Conservation (phyloP, 2,797 vertebrate genomes). For the Lepilemur septentrionalis region DNA sequence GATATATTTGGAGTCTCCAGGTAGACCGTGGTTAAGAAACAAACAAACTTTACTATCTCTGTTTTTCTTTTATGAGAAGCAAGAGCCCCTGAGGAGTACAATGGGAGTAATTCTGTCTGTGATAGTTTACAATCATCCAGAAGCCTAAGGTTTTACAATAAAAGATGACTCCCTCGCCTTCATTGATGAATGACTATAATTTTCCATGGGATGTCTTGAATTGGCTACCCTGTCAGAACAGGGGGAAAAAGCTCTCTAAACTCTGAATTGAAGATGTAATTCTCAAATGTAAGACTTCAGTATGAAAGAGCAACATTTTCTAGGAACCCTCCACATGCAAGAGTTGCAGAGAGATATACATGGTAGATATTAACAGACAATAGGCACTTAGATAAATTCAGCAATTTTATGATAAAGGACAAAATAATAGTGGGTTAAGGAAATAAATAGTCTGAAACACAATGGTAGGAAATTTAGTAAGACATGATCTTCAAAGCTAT, state of each 20-base stretch:
- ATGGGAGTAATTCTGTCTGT: slow-evolving; percentile 67
- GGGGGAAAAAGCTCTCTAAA: slow-evolving; percentile 66
- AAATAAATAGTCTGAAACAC: neutral
- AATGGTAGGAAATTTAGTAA: neutral
- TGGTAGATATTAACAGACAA: slow-evolving; percentile 46
- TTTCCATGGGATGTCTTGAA: slow-evolving; percentile 77
- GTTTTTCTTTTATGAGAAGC: slow-evolving; percentile 74
- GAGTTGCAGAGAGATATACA: neutral
- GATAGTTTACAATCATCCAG: slow-evolving; percentile 73
- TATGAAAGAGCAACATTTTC: slow-evolving; percentile 17
- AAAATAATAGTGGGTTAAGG: slow-evolving; percentile 5
- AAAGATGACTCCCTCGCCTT: slow-evolving; percentile 75
- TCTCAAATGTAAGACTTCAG: slow-evolving; percentile 50
- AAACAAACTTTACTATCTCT: slow-evolving; percentile 43
- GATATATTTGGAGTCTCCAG: neutral
- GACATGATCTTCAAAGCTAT: neutral
- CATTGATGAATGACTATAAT: slow-evolving; percentile 82
- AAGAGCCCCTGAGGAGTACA: slow-evolving; percentile 59
- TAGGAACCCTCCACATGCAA: slow-evolving; percentile 36
- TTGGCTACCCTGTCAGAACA: slow-evolving; percentile 70
- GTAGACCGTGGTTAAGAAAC: neutral
- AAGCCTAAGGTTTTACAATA: slow-evolving; percentile 76
- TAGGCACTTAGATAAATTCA: neutral
- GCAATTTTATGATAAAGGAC: slow-evolving; percentile 25
- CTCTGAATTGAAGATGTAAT: slow-evolving; percentile 77